phyloP scores from a whole-genome alignment of 2,113 vertebrate species.

The Parus major region DNA sequence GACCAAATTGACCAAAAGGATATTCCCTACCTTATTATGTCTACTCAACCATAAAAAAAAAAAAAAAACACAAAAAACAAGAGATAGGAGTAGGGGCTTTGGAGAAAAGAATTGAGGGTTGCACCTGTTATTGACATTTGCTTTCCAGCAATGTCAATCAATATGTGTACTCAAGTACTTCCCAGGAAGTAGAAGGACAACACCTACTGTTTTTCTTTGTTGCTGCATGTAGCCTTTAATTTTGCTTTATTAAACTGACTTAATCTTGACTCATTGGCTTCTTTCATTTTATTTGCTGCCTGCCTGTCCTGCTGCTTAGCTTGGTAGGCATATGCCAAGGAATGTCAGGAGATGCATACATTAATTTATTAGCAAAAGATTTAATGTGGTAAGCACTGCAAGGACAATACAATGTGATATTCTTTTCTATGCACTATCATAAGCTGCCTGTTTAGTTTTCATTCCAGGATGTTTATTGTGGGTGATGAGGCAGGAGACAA shows the following conservation, averaged over 20 bases:
- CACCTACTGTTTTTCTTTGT: not conserved
- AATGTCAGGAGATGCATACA: not conserved
- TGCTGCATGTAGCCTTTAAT: not conserved
- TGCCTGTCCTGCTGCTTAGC: not conserved
- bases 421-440: not conserved
- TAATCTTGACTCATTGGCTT: not conserved
- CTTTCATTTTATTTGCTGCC: not conserved
- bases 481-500: not conserved
- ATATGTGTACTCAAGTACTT: rapidly evolving
- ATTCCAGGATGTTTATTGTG: not conserved
- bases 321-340: not conserved
- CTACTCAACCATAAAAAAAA: not conserved
- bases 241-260: not conserved
- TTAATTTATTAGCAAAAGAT: not conserved
- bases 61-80: not conserved
- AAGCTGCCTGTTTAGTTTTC: not conserved
- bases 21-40: not conserved
- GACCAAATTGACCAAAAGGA: not conserved
- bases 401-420: not conserved
- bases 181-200: not conserved
- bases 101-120: not conserved
- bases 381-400: not conserved
- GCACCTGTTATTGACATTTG: not conserved
- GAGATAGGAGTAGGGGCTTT: not conserved
- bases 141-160: not conserved